phyloP scores from a whole-genome alignment of 2,888 invertebrate genomes.

The Drosophila aldrichi region DNA sequence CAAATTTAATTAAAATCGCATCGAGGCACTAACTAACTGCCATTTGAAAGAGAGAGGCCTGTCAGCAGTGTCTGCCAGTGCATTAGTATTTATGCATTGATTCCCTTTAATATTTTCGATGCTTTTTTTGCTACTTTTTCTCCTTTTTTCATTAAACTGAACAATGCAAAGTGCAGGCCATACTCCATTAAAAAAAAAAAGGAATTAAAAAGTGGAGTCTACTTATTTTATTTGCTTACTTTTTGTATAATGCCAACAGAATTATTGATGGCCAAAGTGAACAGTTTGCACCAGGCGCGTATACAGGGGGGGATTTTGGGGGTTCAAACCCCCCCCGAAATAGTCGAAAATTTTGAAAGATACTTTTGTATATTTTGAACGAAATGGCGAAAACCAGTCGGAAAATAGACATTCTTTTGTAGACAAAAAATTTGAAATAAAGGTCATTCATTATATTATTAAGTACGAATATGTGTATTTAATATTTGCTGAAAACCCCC shows the following conservation, averaged over 20 bases:
- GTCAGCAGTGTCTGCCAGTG: slow-evolving; percentile 1
- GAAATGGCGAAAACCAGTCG: too few relatives aligned
- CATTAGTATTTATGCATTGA: slow-evolving; percentile 22
- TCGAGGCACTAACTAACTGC: slow-evolving; percentile 32
- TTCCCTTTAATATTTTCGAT: slow-evolving; percentile 39
- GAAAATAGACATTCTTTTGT: too few relatives aligned
- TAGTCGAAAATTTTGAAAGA: too few relatives aligned
- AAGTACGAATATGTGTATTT: too few relatives aligned
- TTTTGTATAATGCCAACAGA: slow-evolving; percentile 56
- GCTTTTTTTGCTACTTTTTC: slow-evolving; percentile 1
- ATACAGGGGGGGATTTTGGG: too few relatives aligned
- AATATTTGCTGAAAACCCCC: too few relatives aligned
- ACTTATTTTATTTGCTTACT: slow-evolving; percentile 29
- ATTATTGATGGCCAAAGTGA: slow-evolving; percentile 64
- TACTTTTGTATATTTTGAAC: too few relatives aligned
- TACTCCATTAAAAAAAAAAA: slow-evolving; percentile 25
- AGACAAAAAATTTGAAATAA: too few relatives aligned
- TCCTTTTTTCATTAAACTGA: slow-evolving; percentile 37
- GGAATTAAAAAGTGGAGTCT: slow-evolving; percentile 16
- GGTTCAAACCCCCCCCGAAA: too few relatives aligned
- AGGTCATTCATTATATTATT: too few relatives aligned
- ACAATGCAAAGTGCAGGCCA: slow-evolving; percentile 31
- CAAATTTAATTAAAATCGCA: slow-evolving; percentile 75
- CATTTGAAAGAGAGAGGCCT: slow-evolving; percentile 4
- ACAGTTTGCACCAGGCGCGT: slow-evolving; percentile 20